Percentiles rank a stretch among this genome's conserved stretches.
Evolutionary conservation across 2,888 invertebrate genomes (phyloP).

Genomic region (Spisula solida): DNA sequence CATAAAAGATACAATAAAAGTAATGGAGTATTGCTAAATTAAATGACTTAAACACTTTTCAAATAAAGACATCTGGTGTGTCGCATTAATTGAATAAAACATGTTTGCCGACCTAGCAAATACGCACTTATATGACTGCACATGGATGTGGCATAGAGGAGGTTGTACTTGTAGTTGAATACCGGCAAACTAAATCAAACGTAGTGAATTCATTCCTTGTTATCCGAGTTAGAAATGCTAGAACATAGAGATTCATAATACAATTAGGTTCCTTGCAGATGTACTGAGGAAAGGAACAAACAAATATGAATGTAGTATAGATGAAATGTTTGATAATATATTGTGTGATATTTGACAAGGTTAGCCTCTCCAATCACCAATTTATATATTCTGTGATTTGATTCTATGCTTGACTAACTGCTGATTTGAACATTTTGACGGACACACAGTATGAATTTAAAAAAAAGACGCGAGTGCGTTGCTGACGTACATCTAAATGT

Average conservation of each 20-base stretch:
- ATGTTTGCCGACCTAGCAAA: too few species aligned
- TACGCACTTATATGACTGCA: too few species aligned
- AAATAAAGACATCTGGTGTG: too few species aligned
- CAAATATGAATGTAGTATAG: background rate
- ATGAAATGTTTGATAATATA: background rate
- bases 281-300: background rate
- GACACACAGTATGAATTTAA: background rate
- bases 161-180: too few species aligned
- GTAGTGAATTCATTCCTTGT: too few species aligned
- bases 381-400: background rate
- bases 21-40: too few species aligned
- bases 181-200: too few species aligned
- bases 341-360: background rate
- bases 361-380: background rate
- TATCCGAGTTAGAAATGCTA: background rate
- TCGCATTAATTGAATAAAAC: too few species aligned
- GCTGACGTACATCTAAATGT: background rate
- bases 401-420: slow-evolving; percentile 9
- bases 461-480: background rate
- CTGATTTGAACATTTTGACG: background rate
- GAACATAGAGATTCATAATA: background rate
- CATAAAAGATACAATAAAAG: too few species aligned
- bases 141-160: too few species aligned
- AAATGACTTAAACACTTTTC: too few species aligned
- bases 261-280: too few species aligned